phyloP scores from a whole-genome alignment of 2,797 vertebrate species.

The Petrocephalus schoutedeni region DNA sequence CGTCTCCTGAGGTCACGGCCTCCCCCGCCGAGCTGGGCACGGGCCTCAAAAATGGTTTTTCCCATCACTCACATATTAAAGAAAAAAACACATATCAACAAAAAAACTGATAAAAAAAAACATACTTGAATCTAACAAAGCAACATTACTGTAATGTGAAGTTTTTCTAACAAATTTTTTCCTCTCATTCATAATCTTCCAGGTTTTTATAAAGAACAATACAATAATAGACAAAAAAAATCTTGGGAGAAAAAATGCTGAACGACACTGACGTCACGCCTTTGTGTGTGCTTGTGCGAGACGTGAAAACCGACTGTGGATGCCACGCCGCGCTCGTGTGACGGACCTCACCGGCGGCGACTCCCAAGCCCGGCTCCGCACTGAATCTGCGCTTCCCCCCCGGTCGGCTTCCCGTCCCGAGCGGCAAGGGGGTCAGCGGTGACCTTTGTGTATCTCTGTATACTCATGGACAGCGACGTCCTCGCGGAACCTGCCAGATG shows the following conservation, averaged over 20 bases:
- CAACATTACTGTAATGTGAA: conserved; percentile 93
- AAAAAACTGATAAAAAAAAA: conserved; percentile 70
- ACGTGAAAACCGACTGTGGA: conserved; percentile 38
- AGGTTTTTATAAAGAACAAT: conserved; percentile 50
- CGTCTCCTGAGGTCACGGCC: not conserved
- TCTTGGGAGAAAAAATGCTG: conserved; percentile 28
- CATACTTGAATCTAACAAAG: conserved; percentile 91
- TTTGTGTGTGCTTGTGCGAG: conserved; percentile 40
- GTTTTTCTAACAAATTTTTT: conserved; percentile 68
- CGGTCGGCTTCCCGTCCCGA: conserved; percentile 72
- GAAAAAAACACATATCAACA: conserved; percentile 69
- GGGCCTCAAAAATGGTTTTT: not conserved
- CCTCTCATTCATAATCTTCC: conserved; percentile 66
- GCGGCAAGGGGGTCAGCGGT: conserved; percentile 75
- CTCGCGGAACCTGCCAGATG: conserved; percentile 69
- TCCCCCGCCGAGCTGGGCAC: not conserved
- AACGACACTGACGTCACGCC: conserved; percentile 48
- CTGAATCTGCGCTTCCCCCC: conserved; percentile 86
- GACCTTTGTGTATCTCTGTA: conserved; percentile 90
- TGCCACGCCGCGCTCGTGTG: conserved; percentile 47
- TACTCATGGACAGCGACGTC: conserved; percentile 88
- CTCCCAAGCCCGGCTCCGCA: conserved; percentile 89
- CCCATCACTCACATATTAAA: conserved; percentile 40
- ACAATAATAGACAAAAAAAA: conserved; percentile 26
- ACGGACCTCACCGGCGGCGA: conserved; percentile 47